phyloP scores from a whole-genome alignment of 2,113 vertebrate genomes.

The Larimichthys polyactis region DNA sequence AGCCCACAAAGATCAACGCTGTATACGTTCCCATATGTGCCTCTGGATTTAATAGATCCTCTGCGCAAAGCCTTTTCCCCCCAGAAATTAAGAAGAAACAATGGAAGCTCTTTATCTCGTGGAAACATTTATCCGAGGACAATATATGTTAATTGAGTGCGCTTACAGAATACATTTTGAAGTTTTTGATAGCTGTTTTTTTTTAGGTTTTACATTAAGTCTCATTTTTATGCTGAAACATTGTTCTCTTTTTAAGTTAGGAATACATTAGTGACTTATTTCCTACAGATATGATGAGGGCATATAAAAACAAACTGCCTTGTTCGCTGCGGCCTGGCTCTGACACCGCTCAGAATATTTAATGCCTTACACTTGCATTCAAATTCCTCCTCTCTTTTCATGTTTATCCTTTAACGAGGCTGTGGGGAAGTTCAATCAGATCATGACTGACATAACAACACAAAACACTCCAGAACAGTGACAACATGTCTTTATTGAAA shows the following conservation, averaged over 20 bases:
- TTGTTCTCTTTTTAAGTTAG: slow-evolving; percentile 37
- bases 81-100: slow-evolving; percentile 71
- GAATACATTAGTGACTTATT: slow-evolving; percentile 50
- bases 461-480: slow-evolving; percentile 48
- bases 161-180: slow-evolving; percentile 34
- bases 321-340: slow-evolving; percentile 43
- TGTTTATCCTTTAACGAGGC: slow-evolving; percentile 67
- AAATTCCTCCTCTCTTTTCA: slow-evolving; percentile 68
- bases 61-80: slow-evolving; percentile 65
- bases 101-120: slow-evolving; percentile 68
- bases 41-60: slow-evolving; percentile 72
- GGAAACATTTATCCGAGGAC: slow-evolving; percentile 69
- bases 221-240: slow-evolving; percentile 24
- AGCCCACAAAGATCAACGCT: slow-evolving; percentile 71
- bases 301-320: slow-evolving; percentile 36
- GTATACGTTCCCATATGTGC: slow-evolving; percentile 72
- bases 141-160: slow-evolving; percentile 67
- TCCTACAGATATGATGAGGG: slow-evolving; percentile 34
- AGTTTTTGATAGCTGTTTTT: slow-evolving; percentile 33
- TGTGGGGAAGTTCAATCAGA: slow-evolving; percentile 65
- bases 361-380: slow-evolving; percentile 43
- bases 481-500: slow-evolving; percentile 71
- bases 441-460: slow-evolving; percentile 65
- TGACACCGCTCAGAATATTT: slow-evolving; percentile 62
- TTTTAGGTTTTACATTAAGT: slow-evolving; percentile 33